Evolutionary conservation across 1,140 invertebrate genomes (phyloP).

Genomic region (Sycobia sp.): DNA sequence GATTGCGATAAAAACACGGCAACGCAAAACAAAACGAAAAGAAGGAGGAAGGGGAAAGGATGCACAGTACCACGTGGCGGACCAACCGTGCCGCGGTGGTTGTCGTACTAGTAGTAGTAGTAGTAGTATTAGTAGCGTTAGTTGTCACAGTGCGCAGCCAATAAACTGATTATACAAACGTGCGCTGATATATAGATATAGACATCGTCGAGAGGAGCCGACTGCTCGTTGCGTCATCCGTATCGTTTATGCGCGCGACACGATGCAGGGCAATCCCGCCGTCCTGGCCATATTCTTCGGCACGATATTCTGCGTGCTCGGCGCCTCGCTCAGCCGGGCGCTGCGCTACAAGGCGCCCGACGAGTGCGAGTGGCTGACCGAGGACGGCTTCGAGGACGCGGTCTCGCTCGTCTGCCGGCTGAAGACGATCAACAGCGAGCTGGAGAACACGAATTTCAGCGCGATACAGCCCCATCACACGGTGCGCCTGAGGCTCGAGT

Average conservation of each 20-base stretch:
- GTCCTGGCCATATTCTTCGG: slow-evolving; percentile 67
- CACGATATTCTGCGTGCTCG: slow-evolving; percentile 71
- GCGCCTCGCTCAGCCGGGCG: slow-evolving; percentile 72
- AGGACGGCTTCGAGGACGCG: slow-evolving; percentile 68
- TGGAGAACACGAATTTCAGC: slow-evolving; percentile 88
- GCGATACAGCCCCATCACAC: slow-evolving; percentile 87
- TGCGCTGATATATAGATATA: too few species aligned
- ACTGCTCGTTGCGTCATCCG: too few species aligned
- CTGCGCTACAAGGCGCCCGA: slow-evolving; percentile 79
- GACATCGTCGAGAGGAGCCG: too few species aligned
- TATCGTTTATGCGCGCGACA: slow-evolving; percentile 7
- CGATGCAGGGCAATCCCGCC: slow-evolving; percentile 58
- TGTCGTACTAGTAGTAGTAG: too few species aligned
- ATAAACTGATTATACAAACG: too few species aligned
- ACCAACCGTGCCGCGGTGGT: slow-evolving; percentile 15
- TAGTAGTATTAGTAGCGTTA: too few species aligned
- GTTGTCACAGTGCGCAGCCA: too few species aligned
- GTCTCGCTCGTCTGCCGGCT: slow-evolving; percentile 81
- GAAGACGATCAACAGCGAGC: slow-evolving; percentile 84
- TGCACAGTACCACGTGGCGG: too few species aligned
- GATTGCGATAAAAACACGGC: too few species aligned
- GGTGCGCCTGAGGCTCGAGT: slow-evolving; percentile 78
- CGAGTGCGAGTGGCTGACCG: slow-evolving; percentile 80
- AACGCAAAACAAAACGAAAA: too few species aligned
- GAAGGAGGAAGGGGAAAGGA: too few species aligned